Conservation (phyloP, 1,140 invertebrate genomes). For the Fopius arisanus region DNA sequence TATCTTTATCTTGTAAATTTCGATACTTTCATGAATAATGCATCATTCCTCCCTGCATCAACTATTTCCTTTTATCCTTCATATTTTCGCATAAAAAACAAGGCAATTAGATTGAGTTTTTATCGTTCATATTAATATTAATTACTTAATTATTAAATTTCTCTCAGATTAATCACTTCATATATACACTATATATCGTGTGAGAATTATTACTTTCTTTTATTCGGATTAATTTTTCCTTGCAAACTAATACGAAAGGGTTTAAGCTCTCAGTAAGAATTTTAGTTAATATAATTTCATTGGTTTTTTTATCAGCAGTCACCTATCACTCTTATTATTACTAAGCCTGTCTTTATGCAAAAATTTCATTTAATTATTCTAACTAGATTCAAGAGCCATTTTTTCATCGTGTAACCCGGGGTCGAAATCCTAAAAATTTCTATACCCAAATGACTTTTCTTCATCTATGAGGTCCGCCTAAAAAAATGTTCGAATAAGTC, state of each 20-base stretch:
- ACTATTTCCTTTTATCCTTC: constrained; percentile 37
- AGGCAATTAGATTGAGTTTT: constrained; percentile 63
- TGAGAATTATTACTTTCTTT: constrained; percentile 24
- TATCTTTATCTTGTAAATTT: constrained; percentile 30
- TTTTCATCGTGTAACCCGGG: background rate
- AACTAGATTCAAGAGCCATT: background rate
- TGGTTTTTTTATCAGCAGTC: background rate
- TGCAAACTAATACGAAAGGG: background rate
- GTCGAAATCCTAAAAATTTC: too few species aligned
- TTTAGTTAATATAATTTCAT: background rate
- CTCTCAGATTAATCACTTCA: constrained; percentile 24
- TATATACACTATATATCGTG: constrained; percentile 27
- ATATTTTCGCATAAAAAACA: constrained; percentile 61
- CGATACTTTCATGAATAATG: constrained; percentile 34
- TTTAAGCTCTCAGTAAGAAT: constrained; percentile 8
- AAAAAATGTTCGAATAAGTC: background rate
- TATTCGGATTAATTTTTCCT: background rate
- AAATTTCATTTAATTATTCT: constrained; percentile 10
- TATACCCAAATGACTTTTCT: background rate
- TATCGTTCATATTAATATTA: constrained; percentile 55
- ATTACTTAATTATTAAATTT: constrained; percentile 28
- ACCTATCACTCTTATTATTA: background rate
- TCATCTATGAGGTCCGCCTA: background rate
- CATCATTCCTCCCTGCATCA: constrained; percentile 23
- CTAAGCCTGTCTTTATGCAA: background rate